phyloP scores from a whole-genome alignment of 2,113 vertebrate genomes.

The Pluvianellus socialis region DNA sequence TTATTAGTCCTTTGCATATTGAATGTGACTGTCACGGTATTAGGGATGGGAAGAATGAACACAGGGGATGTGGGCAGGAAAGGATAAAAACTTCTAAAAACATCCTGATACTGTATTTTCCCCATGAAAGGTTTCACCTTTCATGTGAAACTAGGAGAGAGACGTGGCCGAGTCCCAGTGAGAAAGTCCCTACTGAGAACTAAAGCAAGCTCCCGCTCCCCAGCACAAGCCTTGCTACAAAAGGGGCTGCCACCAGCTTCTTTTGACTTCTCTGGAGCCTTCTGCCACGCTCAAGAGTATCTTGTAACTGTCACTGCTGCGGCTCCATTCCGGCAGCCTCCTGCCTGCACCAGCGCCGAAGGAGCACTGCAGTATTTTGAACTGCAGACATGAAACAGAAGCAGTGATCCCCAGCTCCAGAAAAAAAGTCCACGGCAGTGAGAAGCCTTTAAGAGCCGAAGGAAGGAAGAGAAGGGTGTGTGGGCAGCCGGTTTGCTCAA shows the following conservation, averaged over 20 bases:
- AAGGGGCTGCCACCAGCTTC: background rate
- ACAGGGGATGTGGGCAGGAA: background rate
- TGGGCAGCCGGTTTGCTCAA: rapidly evolving
- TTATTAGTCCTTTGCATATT: background rate
- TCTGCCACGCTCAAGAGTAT: background rate
- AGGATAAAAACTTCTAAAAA: background rate
- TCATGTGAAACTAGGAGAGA: background rate
- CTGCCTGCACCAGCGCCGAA: background rate
- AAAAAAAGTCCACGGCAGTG: background rate
- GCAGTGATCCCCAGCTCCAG: background rate
- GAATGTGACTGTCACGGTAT: background rate
- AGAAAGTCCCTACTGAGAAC: background rate
- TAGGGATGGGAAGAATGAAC: background rate
- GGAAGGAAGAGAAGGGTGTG: background rate
- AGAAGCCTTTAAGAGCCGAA: background rate
- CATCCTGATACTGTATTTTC: background rate
- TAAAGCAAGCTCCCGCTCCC: background rate
- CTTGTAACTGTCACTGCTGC: background rate
- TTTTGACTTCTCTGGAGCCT: background rate
- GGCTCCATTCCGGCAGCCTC: background rate
- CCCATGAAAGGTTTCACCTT: background rate
- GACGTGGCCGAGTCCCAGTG: background rate
- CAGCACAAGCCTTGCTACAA: background rate
- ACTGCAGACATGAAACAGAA: background rate
- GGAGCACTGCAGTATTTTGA: background rate